Evolutionary conservation across 1,140 invertebrate genomes (phyloP).

Genomic region (Popillia japonica): DNA sequence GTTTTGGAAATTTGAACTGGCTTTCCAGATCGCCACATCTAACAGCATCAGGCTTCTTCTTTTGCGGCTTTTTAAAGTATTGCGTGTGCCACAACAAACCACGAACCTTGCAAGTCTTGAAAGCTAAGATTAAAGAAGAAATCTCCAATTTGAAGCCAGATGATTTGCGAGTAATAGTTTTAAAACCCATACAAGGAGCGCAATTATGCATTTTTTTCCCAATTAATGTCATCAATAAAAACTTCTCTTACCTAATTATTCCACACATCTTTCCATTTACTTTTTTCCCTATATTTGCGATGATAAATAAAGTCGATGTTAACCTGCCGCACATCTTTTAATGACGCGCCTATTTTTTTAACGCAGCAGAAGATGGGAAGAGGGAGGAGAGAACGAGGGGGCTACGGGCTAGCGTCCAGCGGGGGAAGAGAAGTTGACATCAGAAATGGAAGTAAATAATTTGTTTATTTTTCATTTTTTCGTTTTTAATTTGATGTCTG

Average conservation of each 20-base stretch:
- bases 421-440: slow-evolving; percentile 19
- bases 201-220: no score
- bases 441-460: slow-evolving; percentile 34
- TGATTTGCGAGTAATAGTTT: no score
- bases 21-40: no score
- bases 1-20: no score
- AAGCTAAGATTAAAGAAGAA: no score
- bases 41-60: no score
- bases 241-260: slow-evolving; percentile 25
- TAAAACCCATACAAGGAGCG: no score
- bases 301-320: slow-evolving; percentile 25
- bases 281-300: neutral
- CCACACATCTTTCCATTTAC: neutral
- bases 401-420: neutral
- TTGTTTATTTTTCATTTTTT: slow-evolving; percentile 36
- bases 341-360: slow-evolving; percentile 10
- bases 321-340: slow-evolving; percentile 29
- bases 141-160: no score
- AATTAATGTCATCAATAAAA: no score
- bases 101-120: no score
- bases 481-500: slow-evolving; percentile 35
- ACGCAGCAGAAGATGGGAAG: neutral
- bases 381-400: neutral
- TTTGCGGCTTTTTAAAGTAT: no score
- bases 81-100: no score